A percentile compares a stretch with the other conserved stretches of the same genome.
Evolutionary conservation across 2,888 invertebrate genomes (phyloP).

Genomic region (Rutpela maculata): DNA sequence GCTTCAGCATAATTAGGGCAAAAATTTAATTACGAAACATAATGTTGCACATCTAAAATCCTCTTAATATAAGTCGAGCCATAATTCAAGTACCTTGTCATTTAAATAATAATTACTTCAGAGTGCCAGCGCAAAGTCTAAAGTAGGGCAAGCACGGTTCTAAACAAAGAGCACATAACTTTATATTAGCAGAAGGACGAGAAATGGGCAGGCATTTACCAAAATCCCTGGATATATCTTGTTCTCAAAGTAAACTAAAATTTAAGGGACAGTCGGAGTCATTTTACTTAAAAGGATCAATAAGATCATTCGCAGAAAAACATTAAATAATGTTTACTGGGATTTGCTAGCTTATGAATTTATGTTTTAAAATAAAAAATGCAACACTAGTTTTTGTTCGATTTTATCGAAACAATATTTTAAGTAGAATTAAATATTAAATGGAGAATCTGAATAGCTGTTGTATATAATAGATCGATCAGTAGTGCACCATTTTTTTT

Average conservation of each 20-base stretch:
- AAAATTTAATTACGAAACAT: slow-evolving; percentile 33
- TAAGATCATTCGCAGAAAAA: background rate
- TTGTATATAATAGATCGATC: no score
- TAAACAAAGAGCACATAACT: slow-evolving; percentile 26
- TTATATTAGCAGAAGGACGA: slow-evolving; percentile 16
- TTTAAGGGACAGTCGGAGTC: background rate
- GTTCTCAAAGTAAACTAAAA: slow-evolving; percentile 2
- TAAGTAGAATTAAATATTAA: no score
- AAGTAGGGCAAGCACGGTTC: slow-evolving; percentile 19
- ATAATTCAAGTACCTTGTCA: slow-evolving; percentile 31
- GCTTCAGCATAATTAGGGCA: slow-evolving; percentile 13
- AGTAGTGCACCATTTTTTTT: no score
- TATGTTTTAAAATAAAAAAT: background rate
- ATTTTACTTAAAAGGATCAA: slow-evolving; percentile 3
- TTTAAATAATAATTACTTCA: slow-evolving; percentile 33
- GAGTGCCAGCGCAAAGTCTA: slow-evolving; percentile 13
- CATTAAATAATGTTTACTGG: background rate
- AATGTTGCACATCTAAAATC: slow-evolving; percentile 22
- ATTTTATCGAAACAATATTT: no score
- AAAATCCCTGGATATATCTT: slow-evolving; percentile 25
- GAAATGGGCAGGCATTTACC: slow-evolving; percentile 15
- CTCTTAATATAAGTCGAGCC: slow-evolving; percentile 33
- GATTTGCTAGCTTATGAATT: background rate
- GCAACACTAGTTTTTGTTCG: no score
- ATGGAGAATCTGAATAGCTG: no score